Conservation (phyloP, 2,797 vertebrate species). For the Eleutherodactylus coqui region DNA sequence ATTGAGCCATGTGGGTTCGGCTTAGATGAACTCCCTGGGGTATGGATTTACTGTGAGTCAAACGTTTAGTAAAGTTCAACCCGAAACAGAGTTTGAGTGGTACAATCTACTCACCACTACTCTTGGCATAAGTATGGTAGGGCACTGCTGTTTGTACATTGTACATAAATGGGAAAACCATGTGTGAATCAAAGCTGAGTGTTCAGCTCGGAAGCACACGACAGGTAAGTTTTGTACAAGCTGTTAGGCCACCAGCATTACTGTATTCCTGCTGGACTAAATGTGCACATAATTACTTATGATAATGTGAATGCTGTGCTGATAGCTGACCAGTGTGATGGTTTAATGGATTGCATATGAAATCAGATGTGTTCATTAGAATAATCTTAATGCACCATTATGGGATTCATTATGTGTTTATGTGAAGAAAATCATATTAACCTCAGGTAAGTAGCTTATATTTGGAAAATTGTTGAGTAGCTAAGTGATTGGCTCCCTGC, state of each 20-base stretch:
- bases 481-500: slow-evolving; percentile 50
- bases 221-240: not conserved
- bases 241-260: not conserved
- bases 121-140: too few species aligned
- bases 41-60: too few species aligned
- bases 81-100: too few species aligned
- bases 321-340: slow-evolving; percentile 56
- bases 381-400: slow-evolving; percentile 61
- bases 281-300: slow-evolving; percentile 55
- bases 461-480: slow-evolving; percentile 56
- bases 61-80: too few species aligned
- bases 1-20: too few species aligned
- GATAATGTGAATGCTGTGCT: slow-evolving; percentile 44
- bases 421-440: slow-evolving; percentile 57
- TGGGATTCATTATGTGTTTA: slow-evolving; percentile 60
- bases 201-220: not conserved
- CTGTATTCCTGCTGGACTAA: slow-evolving; percentile 24
- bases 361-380: slow-evolving; percentile 55
- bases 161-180: too few species aligned
- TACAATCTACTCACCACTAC: too few species aligned
- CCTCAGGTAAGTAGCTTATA: slow-evolving; percentile 61
- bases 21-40: too few species aligned
- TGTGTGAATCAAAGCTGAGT: not conserved
- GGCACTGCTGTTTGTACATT: too few species aligned
- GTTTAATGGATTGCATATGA: slow-evolving; percentile 48